These are phyloP conservation scores for Synergus gifuensis DNA, from an alignment of 2,888 invertebrate species.

Conservation along the genomic window DNA sequence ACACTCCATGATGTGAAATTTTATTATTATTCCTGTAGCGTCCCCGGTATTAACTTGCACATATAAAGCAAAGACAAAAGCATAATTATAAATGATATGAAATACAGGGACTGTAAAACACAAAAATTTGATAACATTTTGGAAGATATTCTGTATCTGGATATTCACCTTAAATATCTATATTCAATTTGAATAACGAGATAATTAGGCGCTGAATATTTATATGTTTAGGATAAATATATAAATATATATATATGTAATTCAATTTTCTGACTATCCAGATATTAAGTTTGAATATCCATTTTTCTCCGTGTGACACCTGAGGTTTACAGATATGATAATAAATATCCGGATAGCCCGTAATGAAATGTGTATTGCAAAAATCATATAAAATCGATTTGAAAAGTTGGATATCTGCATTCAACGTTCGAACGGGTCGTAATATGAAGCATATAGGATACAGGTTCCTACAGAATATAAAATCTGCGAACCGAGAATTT, in stretches of 20 bases:
- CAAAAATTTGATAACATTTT: neutral
- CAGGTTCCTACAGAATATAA: constrained; percentile 39
- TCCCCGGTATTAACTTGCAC: neutral
- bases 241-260: too few relatives aligned
- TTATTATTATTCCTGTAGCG: neutral
- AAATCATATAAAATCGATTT: constrained; percentile 31
- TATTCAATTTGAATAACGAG: too few relatives aligned
- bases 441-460: constrained; percentile 17
- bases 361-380: constrained; percentile 24
- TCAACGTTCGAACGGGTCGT: constrained; percentile 18
- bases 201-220: too few relatives aligned
- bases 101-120: neutral
- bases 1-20: neutral
- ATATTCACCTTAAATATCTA: too few relatives aligned
- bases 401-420: constrained; percentile 37
- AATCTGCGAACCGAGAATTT: constrained; percentile 3
- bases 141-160: too few relatives aligned
- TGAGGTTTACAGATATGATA: neutral
- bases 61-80: neutral
- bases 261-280: too few relatives aligned
- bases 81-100: neutral
- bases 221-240: too few relatives aligned
- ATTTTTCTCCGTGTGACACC: neutral
- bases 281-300: too few relatives aligned
- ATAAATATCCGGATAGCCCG: constrained; percentile 3